These are phyloP conservation scores for Drepanosiphum platanoidis DNA, from an alignment of 2,888 invertebrate species.

Conservation along the genomic window DNA sequence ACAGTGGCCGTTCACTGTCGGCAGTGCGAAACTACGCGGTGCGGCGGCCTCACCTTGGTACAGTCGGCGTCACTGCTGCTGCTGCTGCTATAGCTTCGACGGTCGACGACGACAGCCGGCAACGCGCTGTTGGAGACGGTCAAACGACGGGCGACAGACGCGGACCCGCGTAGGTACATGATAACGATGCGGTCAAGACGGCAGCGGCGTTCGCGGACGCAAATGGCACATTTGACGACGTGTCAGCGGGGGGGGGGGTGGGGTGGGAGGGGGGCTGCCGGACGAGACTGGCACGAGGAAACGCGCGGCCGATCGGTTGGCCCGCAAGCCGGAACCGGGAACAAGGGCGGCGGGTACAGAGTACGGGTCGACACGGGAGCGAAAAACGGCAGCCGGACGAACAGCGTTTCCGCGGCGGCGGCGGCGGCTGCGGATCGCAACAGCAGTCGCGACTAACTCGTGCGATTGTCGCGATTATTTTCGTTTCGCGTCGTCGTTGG, in stretches of 20 bases:
- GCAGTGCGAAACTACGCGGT: not conserved
- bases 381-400: not conserved
- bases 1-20: no score
- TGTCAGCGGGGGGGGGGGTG: not conserved
- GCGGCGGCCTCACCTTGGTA: not conserved
- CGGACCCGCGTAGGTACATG: conserved; percentile 34
- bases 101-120: not conserved
- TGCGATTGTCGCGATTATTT: no score
- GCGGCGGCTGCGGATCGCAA: no score
- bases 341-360: not conserved
- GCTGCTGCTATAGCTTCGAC: conserved; percentile 7
- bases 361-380: not conserved
- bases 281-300: not conserved
- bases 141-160: not conserved
- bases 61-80: no score
- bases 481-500: not conserved
- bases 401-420: no score
- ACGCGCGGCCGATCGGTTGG: not conserved
- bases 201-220: not conserved
- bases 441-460: no score
- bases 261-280: no score
- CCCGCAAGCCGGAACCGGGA: not conserved
- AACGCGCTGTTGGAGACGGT: not conserved
- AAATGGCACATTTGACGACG: conserved; percentile 9
- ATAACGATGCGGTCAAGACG: not conserved